Percentiles rank a stretch among this genome's conserved stretches.
Evolutionary conservation across 2,888 invertebrate genomes (phyloP).

Genomic region (Crocallis elinguaria): DNA sequence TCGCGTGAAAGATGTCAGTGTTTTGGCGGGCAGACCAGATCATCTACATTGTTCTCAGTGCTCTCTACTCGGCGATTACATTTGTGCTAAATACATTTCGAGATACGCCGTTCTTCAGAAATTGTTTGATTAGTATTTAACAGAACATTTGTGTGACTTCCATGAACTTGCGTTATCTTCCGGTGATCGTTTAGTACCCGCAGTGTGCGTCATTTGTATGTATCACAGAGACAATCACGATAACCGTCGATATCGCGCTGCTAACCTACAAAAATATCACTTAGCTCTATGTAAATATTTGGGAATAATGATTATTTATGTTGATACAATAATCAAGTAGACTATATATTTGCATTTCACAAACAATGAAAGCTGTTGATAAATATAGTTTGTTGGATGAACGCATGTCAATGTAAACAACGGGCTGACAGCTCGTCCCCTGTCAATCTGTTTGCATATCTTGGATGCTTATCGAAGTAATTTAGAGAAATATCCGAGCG

Average conservation of each 20-base stretch:
- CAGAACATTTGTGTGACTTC: conserved; percentile 23
- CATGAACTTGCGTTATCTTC: conserved; percentile 27
- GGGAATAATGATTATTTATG: conserved; percentile 15
- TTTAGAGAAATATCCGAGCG: background rate
- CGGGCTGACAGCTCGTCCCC: conserved; percentile 7
- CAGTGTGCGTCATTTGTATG: conserved; percentile 21
- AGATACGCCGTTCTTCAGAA: conserved; percentile 58
- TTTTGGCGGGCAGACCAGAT: conserved; percentile 51
- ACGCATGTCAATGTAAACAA: conserved; percentile 16
- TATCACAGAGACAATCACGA: conserved; percentile 29
- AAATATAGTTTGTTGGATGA: conserved; percentile 14
- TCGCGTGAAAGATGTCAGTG: conserved; percentile 54
- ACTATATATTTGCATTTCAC: conserved; percentile 10
- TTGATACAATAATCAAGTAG: conserved; percentile 13
- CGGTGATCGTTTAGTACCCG: conserved; percentile 18
- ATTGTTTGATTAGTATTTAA: conserved; percentile 63
- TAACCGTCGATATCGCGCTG: conserved; percentile 10
- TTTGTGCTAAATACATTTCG: conserved; percentile 55
- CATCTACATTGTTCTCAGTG: conserved; percentile 47
- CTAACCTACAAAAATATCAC: conserved; percentile 19
- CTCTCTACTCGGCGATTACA: conserved; percentile 52
- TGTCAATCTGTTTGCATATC: conserved; percentile 18
- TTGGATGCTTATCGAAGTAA: conserved; percentile 2
- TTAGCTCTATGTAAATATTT: conserved; percentile 25
- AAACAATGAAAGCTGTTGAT: conserved; percentile 19